phyloP scores from a whole-genome alignment of 1,140 invertebrate genomes.

The Microplitis mediator region DNA sequence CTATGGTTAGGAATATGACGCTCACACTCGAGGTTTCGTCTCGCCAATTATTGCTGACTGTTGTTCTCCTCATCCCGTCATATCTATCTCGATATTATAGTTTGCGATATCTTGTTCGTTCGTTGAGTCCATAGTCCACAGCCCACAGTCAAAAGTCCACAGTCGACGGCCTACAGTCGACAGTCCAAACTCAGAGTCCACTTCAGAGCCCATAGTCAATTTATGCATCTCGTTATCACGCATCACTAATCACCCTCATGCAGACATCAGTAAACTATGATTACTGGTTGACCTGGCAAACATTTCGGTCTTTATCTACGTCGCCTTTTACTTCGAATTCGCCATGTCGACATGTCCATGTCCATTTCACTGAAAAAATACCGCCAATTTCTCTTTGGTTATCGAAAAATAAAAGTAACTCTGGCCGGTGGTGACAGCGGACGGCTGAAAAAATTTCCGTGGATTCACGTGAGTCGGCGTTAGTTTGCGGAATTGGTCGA shows the following conservation, averaged over 20 bases:
- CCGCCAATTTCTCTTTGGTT: no score
- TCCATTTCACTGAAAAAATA: no score
- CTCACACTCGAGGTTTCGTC: slow-evolving; percentile 3
- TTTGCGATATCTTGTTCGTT: slow-evolving; percentile 42
- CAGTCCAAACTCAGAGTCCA: no score
- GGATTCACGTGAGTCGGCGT: no score
- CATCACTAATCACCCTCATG: slow-evolving; percentile 42
- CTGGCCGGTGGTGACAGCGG: no score
- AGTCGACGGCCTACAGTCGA: slow-evolving; percentile 32
- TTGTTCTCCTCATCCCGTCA: neutral
- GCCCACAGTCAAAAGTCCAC: slow-evolving; percentile 31
- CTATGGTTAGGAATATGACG: neutral
- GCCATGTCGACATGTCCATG: no score
- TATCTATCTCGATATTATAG: slow-evolving; percentile 13
- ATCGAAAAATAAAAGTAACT: no score
- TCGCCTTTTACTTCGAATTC: no score
- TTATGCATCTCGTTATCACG: slow-evolving; percentile 55
- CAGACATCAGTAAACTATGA: neutral
- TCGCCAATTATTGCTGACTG: slow-evolving; percentile 46
- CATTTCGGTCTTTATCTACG: neutral
- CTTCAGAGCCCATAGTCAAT: slow-evolving; percentile 41
- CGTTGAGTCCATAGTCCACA: no score
- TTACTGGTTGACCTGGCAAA: slow-evolving; percentile 9
- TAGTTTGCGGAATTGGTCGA: no score
- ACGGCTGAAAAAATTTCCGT: no score